A percentile compares a stretch with the other conserved stretches of the same genome.
These are phyloP conservation scores for Acarapis woodi DNA, from an alignment of 1,140 invertebrate genomes.

Conservation along the genomic window DNA sequence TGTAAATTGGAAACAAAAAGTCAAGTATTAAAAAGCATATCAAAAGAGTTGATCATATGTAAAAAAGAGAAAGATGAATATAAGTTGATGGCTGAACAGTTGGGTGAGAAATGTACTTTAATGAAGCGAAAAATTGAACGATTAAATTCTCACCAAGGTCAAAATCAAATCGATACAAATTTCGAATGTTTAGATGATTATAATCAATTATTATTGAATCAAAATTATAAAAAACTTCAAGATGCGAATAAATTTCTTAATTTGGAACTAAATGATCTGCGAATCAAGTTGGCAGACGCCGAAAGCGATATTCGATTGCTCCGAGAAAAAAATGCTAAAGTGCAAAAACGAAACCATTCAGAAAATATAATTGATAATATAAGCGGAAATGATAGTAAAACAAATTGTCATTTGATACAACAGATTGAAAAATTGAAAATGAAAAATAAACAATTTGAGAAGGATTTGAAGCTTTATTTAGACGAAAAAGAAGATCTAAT, in stretches of 20 bases:
- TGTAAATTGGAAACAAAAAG: constrained; percentile 47
- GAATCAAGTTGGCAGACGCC: constrained; percentile 35
- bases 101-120: constrained; percentile 28
- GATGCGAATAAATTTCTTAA: constrained; percentile 34
- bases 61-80: constrained; percentile 45
- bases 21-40: constrained; percentile 41
- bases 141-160: not conserved
- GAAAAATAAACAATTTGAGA: constrained; percentile 24
- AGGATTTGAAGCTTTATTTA: constrained; percentile 38
- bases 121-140: constrained; percentile 17
- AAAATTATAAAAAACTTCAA: too few relatives aligned
- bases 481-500: constrained; percentile 62
- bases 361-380: not conserved
- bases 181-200: not conserved
- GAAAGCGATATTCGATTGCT: constrained; percentile 17
- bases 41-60: constrained; percentile 42
- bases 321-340: constrained; percentile 4
- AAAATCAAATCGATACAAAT: not conserved
- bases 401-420: not conserved
- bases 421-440: constrained; percentile 8
- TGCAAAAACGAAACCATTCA: not conserved
- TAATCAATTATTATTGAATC: constrained; percentile 19
- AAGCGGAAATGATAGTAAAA: not conserved
- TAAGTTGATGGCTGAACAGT: constrained; percentile 45
- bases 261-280: constrained; percentile 33